A percentile compares a stretch with the other conserved stretches of the same genome.
phyloP scores from a whole-genome alignment of 2,113 vertebrate genomes.

The Boleophthalmus pectinirostris region DNA sequence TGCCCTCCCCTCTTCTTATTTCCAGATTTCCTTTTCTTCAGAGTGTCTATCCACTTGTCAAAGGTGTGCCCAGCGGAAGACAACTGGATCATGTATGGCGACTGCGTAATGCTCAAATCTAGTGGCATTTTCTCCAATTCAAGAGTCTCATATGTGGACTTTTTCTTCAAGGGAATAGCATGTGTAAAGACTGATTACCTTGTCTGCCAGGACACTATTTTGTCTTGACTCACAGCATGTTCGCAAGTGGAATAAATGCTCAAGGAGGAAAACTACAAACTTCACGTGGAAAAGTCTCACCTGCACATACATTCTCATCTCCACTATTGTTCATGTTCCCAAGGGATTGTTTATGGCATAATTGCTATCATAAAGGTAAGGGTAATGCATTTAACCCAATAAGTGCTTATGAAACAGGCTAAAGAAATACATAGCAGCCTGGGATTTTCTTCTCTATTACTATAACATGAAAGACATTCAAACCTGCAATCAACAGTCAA shows the following conservation, averaged over 20 bases:
- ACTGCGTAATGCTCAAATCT: slow-evolving; percentile 36
- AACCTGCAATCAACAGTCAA: slow-evolving; percentile 37
- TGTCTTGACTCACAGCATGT: slow-evolving; percentile 7
- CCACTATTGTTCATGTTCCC: neutral
- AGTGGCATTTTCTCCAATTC: neutral
- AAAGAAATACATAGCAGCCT: slow-evolving; percentile 8
- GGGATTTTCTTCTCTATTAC: neutral
- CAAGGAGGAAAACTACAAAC: slow-evolving; percentile 46
- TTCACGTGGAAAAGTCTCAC: slow-evolving; percentile 51
- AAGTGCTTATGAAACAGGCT: neutral
- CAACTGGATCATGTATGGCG: slow-evolving; percentile 66
- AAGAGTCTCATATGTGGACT: neutral
- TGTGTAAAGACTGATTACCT: slow-evolving; percentile 11
- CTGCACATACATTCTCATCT: slow-evolving; percentile 25
- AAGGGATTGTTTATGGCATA: slow-evolving; percentile 5
- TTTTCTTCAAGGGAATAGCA: neutral
- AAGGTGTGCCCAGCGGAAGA: slow-evolving; percentile 58
- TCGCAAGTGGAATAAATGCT: slow-evolving; percentile 43
- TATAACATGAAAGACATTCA: slow-evolving; percentile 17
- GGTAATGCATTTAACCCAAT: slow-evolving; percentile 3
- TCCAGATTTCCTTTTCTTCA: slow-evolving; percentile 10
- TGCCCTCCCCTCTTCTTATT: slow-evolving; percentile 33
- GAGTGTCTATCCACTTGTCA: slow-evolving; percentile 69
- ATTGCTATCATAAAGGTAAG: slow-evolving; percentile 33
- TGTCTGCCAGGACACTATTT: slow-evolving; percentile 42